Percentiles rank a stretch among this genome's conserved stretches.
These are phyloP conservation scores for Drosophila falleni DNA, from an alignment of 2,888 invertebrate genomes.

Conservation along the genomic window DNA sequence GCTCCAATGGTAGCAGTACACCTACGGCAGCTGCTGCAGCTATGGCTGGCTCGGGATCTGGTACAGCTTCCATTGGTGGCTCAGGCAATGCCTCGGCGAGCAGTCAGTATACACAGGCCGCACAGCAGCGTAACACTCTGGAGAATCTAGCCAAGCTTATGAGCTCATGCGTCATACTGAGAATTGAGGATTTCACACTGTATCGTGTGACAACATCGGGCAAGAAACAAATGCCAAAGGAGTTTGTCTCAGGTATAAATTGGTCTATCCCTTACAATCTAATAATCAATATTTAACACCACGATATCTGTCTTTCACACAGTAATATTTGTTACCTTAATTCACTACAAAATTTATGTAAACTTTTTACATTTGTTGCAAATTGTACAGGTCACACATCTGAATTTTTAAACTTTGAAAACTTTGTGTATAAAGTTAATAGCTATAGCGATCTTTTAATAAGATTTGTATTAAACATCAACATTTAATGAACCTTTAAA, in stretches of 20 bases:
- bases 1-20: slow-evolving; percentile 67
- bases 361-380: background rate
- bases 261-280: background rate
- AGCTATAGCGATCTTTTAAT: too few species aligned
- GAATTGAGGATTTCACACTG: slow-evolving; percentile 96
- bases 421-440: too few species aligned
- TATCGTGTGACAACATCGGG: slow-evolving; percentile 93
- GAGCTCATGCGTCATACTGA: slow-evolving; percentile 95
- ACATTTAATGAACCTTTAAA: background rate
- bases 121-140: slow-evolving; percentile 87
- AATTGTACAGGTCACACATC: background rate
- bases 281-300: background rate
- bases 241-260: slow-evolving; percentile 90
- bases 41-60: slow-evolving; percentile 34
- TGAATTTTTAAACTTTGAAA: background rate
- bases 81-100: slow-evolving; percentile 69
- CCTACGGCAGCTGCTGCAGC: slow-evolving; percentile 57
- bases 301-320: background rate
- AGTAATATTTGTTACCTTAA: background rate
- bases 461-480: too few species aligned
- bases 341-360: background rate
- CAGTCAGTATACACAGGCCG: slow-evolving; percentile 87
- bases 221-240: slow-evolving; percentile 91
- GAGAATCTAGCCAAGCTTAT: slow-evolving; percentile 94
- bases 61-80: slow-evolving; percentile 61